Evolutionary conservation across 2,113 vertebrate species (phyloP).

Genomic region (Phainopepla nitens): DNA sequence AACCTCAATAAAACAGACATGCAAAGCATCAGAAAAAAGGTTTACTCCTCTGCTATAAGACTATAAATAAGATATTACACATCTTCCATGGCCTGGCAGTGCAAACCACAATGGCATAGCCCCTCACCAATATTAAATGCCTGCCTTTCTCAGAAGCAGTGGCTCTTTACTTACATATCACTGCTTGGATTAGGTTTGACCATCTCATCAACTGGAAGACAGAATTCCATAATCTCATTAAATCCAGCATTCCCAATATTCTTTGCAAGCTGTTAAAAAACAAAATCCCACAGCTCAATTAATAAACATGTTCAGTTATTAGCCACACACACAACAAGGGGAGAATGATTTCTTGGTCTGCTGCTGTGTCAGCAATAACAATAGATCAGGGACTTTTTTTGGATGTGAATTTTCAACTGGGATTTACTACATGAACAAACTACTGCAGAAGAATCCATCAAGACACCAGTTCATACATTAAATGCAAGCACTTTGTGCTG

Average conservation of each 20-base stretch:
- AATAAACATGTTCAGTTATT: background rate
- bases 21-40: background rate
- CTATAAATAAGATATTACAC: background rate
- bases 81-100: background rate
- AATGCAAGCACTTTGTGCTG: background rate
- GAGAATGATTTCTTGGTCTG: background rate
- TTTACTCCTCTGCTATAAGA: background rate
- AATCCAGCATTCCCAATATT: slow-evolving; percentile 95
- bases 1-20: background rate
- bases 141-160: background rate
- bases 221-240: slow-evolving; percentile 95
- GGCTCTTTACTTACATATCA: slow-evolving; percentile 85
- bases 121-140: background rate
- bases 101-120: background rate
- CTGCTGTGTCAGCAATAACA: background rate
- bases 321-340: background rate
- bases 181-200: slow-evolving; percentile 86
- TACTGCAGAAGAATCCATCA: background rate
- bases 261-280: slow-evolving; percentile 87
- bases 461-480: background rate
- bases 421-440: background rate
- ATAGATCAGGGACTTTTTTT: background rate
- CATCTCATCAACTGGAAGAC: slow-evolving; percentile 74
- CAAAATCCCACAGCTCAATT: slow-evolving; percentile 1
- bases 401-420: background rate